Base-by-base conservation (phyloP, 2,113 vertebrate genomes). In the Rhinolophus sinicus region DNA sequence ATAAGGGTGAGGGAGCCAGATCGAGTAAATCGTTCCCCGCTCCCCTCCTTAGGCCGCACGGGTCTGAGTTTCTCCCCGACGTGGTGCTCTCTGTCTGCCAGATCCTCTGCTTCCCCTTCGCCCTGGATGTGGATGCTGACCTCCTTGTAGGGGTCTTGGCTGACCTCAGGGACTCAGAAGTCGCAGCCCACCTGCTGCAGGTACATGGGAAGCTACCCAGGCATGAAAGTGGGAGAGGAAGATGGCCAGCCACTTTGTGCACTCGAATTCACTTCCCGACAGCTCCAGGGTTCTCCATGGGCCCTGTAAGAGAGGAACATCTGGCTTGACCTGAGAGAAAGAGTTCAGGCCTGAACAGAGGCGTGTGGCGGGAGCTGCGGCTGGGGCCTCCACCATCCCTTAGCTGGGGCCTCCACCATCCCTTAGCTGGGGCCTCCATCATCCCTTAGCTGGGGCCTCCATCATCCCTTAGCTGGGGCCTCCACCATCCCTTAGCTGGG, bases 31-130 rank as follows among this genome's bases (percentile, higher is more conserved):
- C 76, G 60, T 80, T 85, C 22, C 24, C 58, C 15, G 54, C 38
- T 75, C 33, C 65, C 9, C 69, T 86, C 94, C 88, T 44, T 92
- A 99, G 98, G 72, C 98, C 98, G 54, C 95, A 92, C 2, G 97
- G 96, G 89, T 62, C 97, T 24, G 96, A 98, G 54, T 97, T 98
- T 88, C 96, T 99, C 58, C 96, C 98, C 12, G 70, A 96, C 15
- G 84, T 99, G 86, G 98, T 98, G 26, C 97, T 97, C 56, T 98
- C 98, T 19, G 96, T 98, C 76, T 99, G 98, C 95, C 98, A 98
- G 92, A 97, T 99, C 28, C 96, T 99, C 52, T 99, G 98, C 91
- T 98, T 99, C 86, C 98, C 99, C 30, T 98, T 99, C 33, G 98
- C 98, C 47, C 38, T 99, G 97, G 98, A 99, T 50, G 77, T 98